Conservation (phyloP, 2,888 invertebrate species). For the Mythimna lalbum region DNA sequence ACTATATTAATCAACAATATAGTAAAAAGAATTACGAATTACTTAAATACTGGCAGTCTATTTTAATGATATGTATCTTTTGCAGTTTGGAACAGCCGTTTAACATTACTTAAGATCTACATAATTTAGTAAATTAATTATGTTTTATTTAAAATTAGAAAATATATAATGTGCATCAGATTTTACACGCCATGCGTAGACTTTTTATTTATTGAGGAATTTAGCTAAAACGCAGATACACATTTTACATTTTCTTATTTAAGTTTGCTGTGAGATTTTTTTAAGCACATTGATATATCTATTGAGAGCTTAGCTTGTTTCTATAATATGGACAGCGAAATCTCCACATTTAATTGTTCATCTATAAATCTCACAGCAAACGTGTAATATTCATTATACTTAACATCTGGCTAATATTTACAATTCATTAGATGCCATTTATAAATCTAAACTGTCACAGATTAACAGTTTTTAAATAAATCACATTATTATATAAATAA, state of each 20-base stretch:
- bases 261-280: conserved; percentile 59
- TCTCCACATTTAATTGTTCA: conserved; percentile 25
- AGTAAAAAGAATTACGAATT: conserved; percentile 89
- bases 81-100: conserved; percentile 90
- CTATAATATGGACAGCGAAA: conserved; percentile 32
- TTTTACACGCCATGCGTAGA: conserved; percentile 55
- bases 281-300: conserved; percentile 26
- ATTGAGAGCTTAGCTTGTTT: conserved; percentile 36
- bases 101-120: conserved; percentile 73
- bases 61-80: conserved; percentile 90
- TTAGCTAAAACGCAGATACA: conserved; percentile 36
- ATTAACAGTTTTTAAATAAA: conserved; percentile 65
- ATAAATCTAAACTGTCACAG: conserved; percentile 60
- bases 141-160: conserved; percentile 25
- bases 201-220: conserved; percentile 28
- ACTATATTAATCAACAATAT: conserved; percentile 88
- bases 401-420: conserved; percentile 61
- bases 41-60: conserved; percentile 88
- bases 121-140: conserved; percentile 55
- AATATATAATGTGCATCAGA: conserved; percentile 51
- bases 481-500: conserved; percentile 60
- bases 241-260: conserved; percentile 31
- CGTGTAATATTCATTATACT: conserved; percentile 37
- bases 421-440: conserved; percentile 59
- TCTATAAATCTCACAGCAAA: conserved; percentile 72